phyloP scores from a whole-genome alignment of 2,888 invertebrate species.

The Harpalus rubripes region DNA sequence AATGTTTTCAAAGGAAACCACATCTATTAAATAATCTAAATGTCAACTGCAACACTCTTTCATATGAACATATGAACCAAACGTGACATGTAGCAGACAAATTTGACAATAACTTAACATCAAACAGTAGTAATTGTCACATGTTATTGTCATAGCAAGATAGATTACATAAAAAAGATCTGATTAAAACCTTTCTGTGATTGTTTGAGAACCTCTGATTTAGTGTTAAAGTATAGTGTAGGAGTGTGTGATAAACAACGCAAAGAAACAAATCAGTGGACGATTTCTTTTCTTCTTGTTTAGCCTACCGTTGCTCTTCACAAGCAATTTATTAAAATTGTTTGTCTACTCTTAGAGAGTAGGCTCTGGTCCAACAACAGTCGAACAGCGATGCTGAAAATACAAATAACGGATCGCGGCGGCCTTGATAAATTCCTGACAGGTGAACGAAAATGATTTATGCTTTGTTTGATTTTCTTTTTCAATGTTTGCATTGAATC shows the following conservation, averaged over 20 bases:
- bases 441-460: constrained; percentile 50
- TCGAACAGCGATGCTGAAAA: constrained; percentile 31
- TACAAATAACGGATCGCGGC: constrained; percentile 22
- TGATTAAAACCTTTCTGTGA: neutral
- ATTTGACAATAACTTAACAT: too few species aligned
- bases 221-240: neutral
- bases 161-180: too few species aligned
- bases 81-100: too few species aligned
- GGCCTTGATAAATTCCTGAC: constrained; percentile 38
- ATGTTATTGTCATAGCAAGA: too few species aligned
- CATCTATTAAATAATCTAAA: too few species aligned
- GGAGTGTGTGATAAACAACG: constrained; percentile 39
- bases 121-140: too few species aligned
- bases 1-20: too few species aligned
- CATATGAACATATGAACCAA: too few species aligned
- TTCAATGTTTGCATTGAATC: constrained; percentile 16
- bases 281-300: constrained; percentile 2
- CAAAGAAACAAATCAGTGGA: constrained; percentile 1
- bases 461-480: constrained; percentile 34
- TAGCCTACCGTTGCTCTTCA: neutral
- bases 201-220: constrained; percentile 9
- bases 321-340: constrained; percentile 56
- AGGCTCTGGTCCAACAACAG: constrained; percentile 40
- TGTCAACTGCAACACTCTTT: too few species aligned
- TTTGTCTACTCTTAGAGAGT: constrained; percentile 46